Evolutionary conservation across 2,113 vertebrate species (phyloP).

Genomic region (Neolamprologus falcicula): DNA sequence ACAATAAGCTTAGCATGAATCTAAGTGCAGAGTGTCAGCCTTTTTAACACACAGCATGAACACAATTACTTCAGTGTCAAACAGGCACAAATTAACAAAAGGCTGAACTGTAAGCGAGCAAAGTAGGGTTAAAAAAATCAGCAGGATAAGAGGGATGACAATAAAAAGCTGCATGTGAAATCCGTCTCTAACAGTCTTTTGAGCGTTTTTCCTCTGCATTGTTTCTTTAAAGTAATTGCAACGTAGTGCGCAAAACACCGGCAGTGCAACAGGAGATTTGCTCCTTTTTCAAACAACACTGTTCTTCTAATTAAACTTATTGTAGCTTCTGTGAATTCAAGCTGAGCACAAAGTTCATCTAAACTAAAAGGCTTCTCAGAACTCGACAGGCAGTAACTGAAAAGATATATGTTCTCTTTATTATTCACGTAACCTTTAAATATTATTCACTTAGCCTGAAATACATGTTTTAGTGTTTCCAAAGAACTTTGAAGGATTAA

Average conservation of each 20-base stretch:
- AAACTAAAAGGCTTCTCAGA: not conserved
- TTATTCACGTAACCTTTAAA: not conserved
- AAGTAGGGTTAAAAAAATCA: not conserved
- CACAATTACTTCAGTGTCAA: not conserved
- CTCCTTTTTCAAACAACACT: not conserved
- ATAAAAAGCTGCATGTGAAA: not conserved
- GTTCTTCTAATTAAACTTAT: not conserved
- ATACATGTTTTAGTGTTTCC: not conserved
- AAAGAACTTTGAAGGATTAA: not conserved
- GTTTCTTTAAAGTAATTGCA: not conserved
- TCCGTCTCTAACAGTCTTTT: not conserved
- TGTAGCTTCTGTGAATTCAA: not conserved
- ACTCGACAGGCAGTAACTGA: not conserved
- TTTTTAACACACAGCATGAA: not conserved
- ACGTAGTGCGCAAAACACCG: not conserved
- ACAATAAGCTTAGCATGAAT: not conserved
- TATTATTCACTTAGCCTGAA: not conserved
- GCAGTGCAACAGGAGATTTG: not conserved
- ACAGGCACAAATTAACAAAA: not conserved
- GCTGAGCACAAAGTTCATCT: not conserved
- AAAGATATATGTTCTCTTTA: not conserved
- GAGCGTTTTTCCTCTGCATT: not conserved
- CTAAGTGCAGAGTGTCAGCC: not conserved
- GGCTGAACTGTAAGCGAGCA: not conserved
- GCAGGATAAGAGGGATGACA: not conserved